These are phyloP conservation scores for Enteromius treurensis DNA, from an alignment of 2,797 vertebrate species.

Conservation along the genomic window DNA sequence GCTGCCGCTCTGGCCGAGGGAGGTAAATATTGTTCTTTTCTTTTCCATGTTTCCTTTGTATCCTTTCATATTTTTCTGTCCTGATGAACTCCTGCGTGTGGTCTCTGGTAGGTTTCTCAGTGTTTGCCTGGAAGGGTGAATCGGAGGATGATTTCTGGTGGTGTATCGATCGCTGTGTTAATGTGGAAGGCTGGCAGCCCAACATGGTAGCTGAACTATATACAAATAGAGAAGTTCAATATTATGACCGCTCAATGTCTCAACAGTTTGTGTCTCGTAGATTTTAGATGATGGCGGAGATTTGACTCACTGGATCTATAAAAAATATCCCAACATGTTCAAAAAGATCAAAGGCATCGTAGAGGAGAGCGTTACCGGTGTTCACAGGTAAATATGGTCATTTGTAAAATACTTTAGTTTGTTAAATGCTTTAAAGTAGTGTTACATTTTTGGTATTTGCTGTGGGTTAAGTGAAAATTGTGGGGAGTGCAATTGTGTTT, in stretches of 20 bases:
- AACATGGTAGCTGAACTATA: constrained; percentile 87
- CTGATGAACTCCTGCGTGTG: neutral
- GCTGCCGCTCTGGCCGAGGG: constrained; percentile 94
- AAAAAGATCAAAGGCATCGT: constrained; percentile 99
- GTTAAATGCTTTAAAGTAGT: neutral
- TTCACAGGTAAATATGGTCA: constrained; percentile 84
- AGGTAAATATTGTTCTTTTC: constrained; percentile 74
- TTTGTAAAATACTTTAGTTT: neutral
- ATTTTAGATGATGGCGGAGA: constrained; percentile 97
- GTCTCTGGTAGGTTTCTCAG: constrained; percentile 85
- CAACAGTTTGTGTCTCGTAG: constrained; percentile 66
- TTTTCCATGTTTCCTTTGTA: neutral
- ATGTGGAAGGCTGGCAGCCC: constrained; percentile 97
- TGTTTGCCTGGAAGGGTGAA: constrained; percentile 98
- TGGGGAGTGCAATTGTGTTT: neutral
- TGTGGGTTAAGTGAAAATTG: neutral
- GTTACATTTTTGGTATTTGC: neutral
- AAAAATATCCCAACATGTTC: constrained; percentile 99
- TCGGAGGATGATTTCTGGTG: constrained; percentile 99
- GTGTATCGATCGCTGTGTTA: constrained; percentile 98
- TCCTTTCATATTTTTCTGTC: neutral
- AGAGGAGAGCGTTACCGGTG: constrained; percentile 96
- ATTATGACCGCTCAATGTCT: neutral
- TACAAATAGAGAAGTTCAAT: neutral
- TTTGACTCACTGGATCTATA: constrained; percentile 98